phyloP scores from a whole-genome alignment of 2,888 invertebrate species.

The Stratiomys singularior region DNA sequence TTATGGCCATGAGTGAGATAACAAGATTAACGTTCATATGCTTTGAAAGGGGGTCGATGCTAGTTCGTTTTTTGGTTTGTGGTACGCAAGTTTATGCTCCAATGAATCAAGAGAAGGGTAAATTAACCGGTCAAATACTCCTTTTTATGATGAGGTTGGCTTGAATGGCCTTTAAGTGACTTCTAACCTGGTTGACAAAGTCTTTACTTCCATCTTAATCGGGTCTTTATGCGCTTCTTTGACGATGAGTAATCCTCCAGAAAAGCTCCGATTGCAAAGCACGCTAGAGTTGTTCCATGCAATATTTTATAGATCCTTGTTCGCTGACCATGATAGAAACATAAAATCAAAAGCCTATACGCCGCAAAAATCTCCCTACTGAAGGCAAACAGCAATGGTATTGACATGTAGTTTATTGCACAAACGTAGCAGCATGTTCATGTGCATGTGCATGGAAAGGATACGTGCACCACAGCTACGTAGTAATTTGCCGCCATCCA shows the following conservation, averaged over 20 bases:
- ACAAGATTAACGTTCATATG: not conserved
- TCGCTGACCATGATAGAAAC: not conserved
- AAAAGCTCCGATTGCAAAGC: not conserved
- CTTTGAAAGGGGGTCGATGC: not conserved
- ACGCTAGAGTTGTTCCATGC: not conserved
- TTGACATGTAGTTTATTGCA: not conserved
- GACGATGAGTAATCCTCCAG: not conserved
- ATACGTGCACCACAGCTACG: not conserved
- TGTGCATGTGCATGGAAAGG: too few species aligned
- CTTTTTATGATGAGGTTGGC: too few species aligned
- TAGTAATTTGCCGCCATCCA: not conserved
- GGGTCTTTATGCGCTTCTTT: too few species aligned
- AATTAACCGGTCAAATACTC: too few species aligned
- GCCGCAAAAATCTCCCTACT: not conserved
- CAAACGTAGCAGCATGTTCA: not conserved
- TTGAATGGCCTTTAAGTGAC: too few species aligned
- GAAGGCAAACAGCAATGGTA: not conserved
- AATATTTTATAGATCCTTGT: not conserved
- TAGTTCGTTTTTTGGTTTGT: too few species aligned
- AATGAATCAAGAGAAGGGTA: too few species aligned
- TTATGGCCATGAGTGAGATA: not conserved
- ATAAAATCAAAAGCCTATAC: not conserved
- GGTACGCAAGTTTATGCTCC: too few species aligned
- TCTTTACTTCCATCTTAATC: not conserved
- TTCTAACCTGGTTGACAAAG: not conserved